Evolutionary conservation across 2,113 vertebrate species (phyloP).

Genomic region (Pangasianodon hypophthalmus): DNA sequence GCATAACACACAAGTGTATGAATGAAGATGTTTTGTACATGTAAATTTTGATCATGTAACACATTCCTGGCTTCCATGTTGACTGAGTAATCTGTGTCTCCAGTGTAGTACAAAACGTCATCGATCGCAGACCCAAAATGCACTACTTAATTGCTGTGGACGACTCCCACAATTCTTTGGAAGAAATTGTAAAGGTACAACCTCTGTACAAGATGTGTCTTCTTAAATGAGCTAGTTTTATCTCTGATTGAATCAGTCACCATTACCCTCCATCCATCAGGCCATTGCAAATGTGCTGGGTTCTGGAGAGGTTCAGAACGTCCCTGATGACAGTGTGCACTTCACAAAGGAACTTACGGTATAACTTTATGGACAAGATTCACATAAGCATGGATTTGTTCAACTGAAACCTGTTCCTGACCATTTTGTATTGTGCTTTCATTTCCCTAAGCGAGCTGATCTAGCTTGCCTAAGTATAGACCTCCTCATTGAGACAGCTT

Average conservation of each 20-base stretch:
- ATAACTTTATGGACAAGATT: constrained; percentile 34
- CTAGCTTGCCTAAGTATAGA: constrained; percentile 80
- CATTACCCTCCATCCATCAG: constrained; percentile 63
- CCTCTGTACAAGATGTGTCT: background rate
- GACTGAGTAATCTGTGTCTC: constrained; percentile 44
- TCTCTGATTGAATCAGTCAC: background rate
- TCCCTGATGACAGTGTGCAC: constrained; percentile 77
- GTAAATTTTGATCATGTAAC: background rate
- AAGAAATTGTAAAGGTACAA: constrained; percentile 83
- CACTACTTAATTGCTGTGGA: constrained; percentile 88
- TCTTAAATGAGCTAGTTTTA: background rate
- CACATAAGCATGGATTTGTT: background rate
- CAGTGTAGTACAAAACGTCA: constrained; percentile 87
- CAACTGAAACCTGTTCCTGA: background rate
- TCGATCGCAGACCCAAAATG: constrained; percentile 76
- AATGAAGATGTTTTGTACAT: background rate
- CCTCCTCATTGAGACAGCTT: constrained; percentile 76
- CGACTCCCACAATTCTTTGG: constrained; percentile 77
- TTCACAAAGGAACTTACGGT: constrained; percentile 78
- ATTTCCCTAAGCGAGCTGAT: constrained; percentile 73
- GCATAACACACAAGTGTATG: no score
- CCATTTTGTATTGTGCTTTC: background rate
- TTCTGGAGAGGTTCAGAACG: constrained; percentile 76
- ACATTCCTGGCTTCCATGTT: background rate
- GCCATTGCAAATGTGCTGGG: constrained; percentile 81